Evolutionary conservation across 2,797 vertebrate species (phyloP), one percentile per base, ranked within the genome.

Genomic region (Dromococcyx pavoninus): DNA sequence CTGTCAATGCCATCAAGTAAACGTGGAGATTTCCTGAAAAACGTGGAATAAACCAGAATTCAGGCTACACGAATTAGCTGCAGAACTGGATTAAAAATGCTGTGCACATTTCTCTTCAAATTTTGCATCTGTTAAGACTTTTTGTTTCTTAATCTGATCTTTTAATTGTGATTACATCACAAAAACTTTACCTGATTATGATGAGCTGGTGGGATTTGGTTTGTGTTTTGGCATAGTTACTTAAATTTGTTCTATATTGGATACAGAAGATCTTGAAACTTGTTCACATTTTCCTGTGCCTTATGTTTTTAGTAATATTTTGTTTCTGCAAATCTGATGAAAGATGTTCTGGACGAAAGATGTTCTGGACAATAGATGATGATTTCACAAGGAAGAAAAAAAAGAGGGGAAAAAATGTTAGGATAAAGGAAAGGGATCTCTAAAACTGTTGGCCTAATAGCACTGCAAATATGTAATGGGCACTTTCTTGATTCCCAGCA

Each of bases 331-430:
- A 70, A 41, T 65, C 57, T 85, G 33, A 73, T 37, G 48, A 57
- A 79, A 78, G 53, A 11, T 58, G 3, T 19, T 60, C 30, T 79
- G 11, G 30, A 28, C 10, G 37, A 65, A 35, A 64, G n/a, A n/a
- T n/a, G n/a, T 19, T 60, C 30, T 79, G 11, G 30, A 28, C 10
- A 37, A 65, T 35, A 64, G n/a, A 53, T 43, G 6, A 75, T 77
- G 27, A 62, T 62, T 86, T 89, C 74, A 27, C 32, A 54, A 81
- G 39, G n/a, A 66, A 75, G n/a, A 76, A 73, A 19, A 67, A 39
- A 11, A 3, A 4, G 1, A 1, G 4, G 4, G 2, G 2, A 39
- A 28, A 43, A 35, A 32, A 58, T 5, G 3, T 4, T 13, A 54
- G 37, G 22, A 30, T 53, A 37, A 80, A 77, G 7, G 62, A 86